Evolutionary conservation across 2,797 vertebrate genomes (phyloP).

Genomic region (Oreochromis grahami): DNA sequence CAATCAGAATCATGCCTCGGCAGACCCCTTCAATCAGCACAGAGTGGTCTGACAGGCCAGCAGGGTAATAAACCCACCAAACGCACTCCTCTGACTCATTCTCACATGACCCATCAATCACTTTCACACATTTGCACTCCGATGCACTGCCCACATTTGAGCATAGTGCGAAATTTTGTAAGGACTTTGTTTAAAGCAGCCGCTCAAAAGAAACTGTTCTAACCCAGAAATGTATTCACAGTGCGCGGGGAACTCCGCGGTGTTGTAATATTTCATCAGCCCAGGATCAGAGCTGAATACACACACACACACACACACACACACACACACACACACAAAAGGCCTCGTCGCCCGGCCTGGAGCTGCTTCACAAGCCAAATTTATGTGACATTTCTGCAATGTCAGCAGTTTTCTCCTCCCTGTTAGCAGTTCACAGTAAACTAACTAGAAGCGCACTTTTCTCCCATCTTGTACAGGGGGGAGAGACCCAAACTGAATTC

Average conservation of each 20-base stretch:
- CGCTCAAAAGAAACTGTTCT: not conserved
- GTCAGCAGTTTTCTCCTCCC: conserved; percentile 32
- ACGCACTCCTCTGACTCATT: conserved; percentile 19
- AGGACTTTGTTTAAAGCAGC: not conserved
- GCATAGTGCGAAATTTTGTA: not conserved
- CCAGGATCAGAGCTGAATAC: conserved; percentile 16
- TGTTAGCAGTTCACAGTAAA: not conserved
- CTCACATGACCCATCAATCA: conserved; percentile 16
- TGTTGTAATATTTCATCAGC: not conserved
- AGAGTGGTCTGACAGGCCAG: conserved; percentile 32
- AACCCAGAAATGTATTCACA: not conserved
- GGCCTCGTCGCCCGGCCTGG: not conserved
- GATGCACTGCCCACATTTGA: not conserved
- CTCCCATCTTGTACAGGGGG: not conserved
- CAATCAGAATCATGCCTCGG: conserved; percentile 34
- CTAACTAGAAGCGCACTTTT: not conserved
- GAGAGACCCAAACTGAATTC: conserved; percentile 1
- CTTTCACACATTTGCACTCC: conserved; percentile 34
- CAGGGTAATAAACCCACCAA: conserved; percentile 56
- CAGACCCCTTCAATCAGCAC: conserved; percentile 46
- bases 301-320: not conserved
- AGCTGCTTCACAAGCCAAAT: conserved; percentile 33
- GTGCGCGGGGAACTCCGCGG: conserved; percentile 20
- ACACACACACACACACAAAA: not conserved
- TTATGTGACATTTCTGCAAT: not conserved